These are phyloP conservation scores for Peromyscus aztecus DNA, from an alignment of 2,797 vertebrate genomes.

Conservation along the genomic window DNA sequence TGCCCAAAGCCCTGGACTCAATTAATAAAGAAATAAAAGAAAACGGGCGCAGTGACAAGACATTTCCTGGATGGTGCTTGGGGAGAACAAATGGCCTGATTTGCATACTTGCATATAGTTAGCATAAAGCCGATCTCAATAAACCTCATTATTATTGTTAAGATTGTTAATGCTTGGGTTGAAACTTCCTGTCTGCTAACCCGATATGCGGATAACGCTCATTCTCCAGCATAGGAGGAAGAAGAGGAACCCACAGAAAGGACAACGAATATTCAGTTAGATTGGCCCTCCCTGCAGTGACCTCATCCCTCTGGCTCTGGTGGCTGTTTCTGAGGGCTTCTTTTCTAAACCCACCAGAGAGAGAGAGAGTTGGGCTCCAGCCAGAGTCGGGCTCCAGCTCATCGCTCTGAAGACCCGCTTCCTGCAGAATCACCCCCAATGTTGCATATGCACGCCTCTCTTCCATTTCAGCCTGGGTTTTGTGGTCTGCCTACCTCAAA, in stretches of 20 bases:
- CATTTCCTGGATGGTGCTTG: constrained; percentile 6
- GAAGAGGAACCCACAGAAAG: not conserved
- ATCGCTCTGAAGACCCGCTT: not conserved
- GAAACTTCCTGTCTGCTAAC: not conserved
- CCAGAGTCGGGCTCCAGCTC: not conserved
- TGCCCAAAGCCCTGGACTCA: not conserved
- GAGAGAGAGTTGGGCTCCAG: not conserved
- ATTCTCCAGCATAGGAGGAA: not conserved
- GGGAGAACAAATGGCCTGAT: not conserved
- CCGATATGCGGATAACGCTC: not conserved
- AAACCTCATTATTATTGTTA: not conserved
- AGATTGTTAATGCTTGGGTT: not conserved
- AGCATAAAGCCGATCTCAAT: not conserved
- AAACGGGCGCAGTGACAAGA: not conserved
- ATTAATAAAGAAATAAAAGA: not conserved
- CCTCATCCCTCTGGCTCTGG: not conserved
- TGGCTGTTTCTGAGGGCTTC: constrained; percentile 27
- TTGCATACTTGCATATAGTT: not conserved
- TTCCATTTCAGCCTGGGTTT: not conserved
- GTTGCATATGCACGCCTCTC: not conserved
- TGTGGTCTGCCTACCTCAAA: not conserved
- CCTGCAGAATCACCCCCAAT: not conserved
- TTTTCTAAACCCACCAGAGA: not conserved
- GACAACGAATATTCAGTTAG: not conserved
- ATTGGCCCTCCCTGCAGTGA: not conserved